These are phyloP conservation scores for Neolamprologus devosi DNA, from an alignment of 2,113 vertebrate species.

Conservation along the genomic window DNA sequence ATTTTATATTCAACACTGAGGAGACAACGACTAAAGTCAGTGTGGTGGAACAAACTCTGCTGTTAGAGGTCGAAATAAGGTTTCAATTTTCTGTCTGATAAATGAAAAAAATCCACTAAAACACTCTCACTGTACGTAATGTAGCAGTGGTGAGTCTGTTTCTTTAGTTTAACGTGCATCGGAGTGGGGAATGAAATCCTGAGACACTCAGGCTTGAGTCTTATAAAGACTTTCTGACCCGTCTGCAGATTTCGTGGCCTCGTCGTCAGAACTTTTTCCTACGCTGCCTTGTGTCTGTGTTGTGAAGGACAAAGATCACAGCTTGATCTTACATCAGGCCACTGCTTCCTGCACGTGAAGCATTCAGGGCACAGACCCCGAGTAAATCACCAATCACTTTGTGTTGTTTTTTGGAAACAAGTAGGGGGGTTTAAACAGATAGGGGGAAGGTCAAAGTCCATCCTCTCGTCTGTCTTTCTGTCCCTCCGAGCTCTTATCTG, in stretches of 20 bases:
- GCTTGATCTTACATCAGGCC: slow-evolving; percentile 24
- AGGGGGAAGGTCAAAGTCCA: slow-evolving; percentile 73
- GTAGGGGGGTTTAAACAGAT: slow-evolving; percentile 23
- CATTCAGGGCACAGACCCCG: slow-evolving; percentile 17
- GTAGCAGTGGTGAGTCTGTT: neutral
- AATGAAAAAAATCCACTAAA: neutral
- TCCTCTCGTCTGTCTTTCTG: slow-evolving; percentile 37
- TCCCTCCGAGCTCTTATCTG: slow-evolving; percentile 66
- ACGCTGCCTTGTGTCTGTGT: neutral
- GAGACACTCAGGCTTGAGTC: too few relatives aligned
- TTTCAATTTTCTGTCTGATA: neutral
- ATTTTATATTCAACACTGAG: neutral
- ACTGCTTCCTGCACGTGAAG: neutral
- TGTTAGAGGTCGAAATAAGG: neutral
- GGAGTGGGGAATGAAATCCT: neutral
- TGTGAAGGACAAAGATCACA: slow-evolving; percentile 52
- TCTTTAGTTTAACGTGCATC: neutral
- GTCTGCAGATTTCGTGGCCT: neutral
- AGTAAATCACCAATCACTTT: slow-evolving; percentile 27
- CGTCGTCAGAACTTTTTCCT: neutral
- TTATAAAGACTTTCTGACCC: neutral
- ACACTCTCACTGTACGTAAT: neutral
- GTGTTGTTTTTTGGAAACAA: slow-evolving; percentile 6
- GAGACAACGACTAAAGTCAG: neutral
- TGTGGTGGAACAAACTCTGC: neutral